Evolutionary conservation across 2,113 vertebrate species (phyloP), one percentile per base, ranked within the genome.

Genomic region (Ictalurus punctatus): DNA sequence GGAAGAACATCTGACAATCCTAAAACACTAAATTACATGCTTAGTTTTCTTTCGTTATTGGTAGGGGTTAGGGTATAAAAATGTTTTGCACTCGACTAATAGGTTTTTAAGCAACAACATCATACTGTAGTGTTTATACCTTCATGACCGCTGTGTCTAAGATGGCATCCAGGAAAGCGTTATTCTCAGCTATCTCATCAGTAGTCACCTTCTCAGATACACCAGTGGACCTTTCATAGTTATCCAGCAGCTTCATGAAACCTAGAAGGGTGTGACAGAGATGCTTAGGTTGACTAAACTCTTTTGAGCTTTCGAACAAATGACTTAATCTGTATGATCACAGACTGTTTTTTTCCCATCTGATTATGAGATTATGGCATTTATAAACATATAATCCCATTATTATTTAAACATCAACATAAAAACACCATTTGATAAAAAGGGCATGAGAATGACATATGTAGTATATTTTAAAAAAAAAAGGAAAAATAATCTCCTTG

Each of bases 221-320:
- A 0, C 96, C 96, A 0, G 96, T 96, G 78, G 96, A 95, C 87
- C 89, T 88, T 94, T 96, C 95, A 83, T 96, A 97, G 92, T 97
- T 97, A 93, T 97, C 96, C 95, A 97, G 86, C 82, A 97, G 90
- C 71, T 94, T 95, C 79, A 96, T 94, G 89, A 98, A 97, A 54
- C 94, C 97, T 97, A 56, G 89, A 83, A 44, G 52, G 6, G n/a
- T 23, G 48, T 27, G 3, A 73, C 14, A 59, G 63, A 83, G 7
- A 71, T 25, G 21, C 10, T 69, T 13, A 19, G 25, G 25, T 73
- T 34, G 14, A 23, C 3, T 34, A 34, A 65, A 80, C 34, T 34
- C 58, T 58, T 69, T 30, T 19, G 0, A 34, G 34, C 63, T 81
- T 79, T 30, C 9, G 1, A 34, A 76, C 40, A 40, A 76, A 52